phyloP scores from a whole-genome alignment of 1,140 invertebrate species.

The Papilio polytes region DNA sequence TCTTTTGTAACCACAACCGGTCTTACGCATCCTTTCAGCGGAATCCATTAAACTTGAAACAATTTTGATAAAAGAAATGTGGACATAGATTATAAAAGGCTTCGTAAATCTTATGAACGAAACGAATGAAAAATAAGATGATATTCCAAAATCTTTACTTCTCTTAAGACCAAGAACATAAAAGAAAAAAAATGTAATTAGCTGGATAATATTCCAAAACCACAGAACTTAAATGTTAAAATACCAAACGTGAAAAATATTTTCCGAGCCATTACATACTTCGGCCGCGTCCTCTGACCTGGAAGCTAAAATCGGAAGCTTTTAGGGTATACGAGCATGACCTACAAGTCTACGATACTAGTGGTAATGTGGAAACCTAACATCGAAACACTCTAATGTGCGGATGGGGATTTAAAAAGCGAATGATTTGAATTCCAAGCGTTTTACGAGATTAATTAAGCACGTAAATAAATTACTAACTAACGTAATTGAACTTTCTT shows the following conservation, averaged over 20 bases:
- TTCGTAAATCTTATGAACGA: background rate
- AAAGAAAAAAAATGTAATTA: too few relatives aligned
- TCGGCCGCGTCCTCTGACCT: slow-evolving; percentile 7
- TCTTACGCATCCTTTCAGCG: background rate
- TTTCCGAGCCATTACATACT: background rate
- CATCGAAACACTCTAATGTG: background rate
- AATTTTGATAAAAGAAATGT: background rate
- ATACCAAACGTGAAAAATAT: background rate
- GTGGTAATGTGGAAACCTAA: background rate
- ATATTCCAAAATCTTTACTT: background rate
- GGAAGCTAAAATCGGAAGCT: slow-evolving; percentile 27
- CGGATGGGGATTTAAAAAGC: background rate
- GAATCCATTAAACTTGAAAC: slow-evolving; percentile 16
- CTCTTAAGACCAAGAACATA: background rate
- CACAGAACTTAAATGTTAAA: background rate
- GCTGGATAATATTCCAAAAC: background rate
- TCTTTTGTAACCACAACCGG: background rate
- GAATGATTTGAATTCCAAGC: background rate
- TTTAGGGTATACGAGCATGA: slow-evolving; percentile 20
- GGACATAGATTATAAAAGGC: slow-evolving; percentile 14
- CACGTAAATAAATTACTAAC: background rate
- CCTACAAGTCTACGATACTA: slow-evolving; percentile 16
- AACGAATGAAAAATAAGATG: slow-evolving; percentile 11
- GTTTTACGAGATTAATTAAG: background rate
- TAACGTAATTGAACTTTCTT: too few relatives aligned